Base-by-base conservation (phyloP, 2,888 invertebrate species). In the Calephelis perditalis region DNA sequence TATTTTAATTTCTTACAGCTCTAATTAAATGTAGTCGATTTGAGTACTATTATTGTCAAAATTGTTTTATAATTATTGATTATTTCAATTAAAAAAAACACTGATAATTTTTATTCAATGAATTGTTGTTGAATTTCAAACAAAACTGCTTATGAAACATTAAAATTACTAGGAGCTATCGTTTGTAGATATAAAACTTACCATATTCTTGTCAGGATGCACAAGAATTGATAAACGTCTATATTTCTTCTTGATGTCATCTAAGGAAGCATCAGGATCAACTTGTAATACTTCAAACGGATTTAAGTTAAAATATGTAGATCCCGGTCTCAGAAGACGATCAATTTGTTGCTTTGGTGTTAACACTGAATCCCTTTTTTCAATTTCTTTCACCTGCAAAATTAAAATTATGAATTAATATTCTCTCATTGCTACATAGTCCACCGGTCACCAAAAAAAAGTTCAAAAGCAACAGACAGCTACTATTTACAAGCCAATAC, bases 321-420 rank as follows among this genome's bases (percentile, higher is more conserved):
- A 97, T 37, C 99, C 99, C 64, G 99, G 98, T 72, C 99, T 93
- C 62, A 98, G 92, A 64, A 99, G 92, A 73, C 99, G 93, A 68
- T 99, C 98, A 72, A 99, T 97, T 92, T 99, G 99, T 91, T 99
- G 98, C 81, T 95, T 95, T 36, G 99, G 96, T 52, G 99, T 99
- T 76, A 99, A 91, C 57, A 98, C 97, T 6, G 99, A 96, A 89
- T 99, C 99, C 71, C 98, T 92, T 86, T 98, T 97, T 89, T 99
- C 99, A 67, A 99, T 99, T 92, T 98, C 96, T 92, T 99, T 99
- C 60, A 99, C 98, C 98, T 99, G 78, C 59, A 65, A 63, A 45
- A 45, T 15, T 26, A 26, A 26, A 26, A 3, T 26, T 3, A 26
- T 15, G 15, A 26, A 26, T 26, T 26, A 0, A 26, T 26, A 4